Evolutionary conservation across 2,113 vertebrate genomes (phyloP).

Genomic region (Sphyrna mokarran): DNA sequence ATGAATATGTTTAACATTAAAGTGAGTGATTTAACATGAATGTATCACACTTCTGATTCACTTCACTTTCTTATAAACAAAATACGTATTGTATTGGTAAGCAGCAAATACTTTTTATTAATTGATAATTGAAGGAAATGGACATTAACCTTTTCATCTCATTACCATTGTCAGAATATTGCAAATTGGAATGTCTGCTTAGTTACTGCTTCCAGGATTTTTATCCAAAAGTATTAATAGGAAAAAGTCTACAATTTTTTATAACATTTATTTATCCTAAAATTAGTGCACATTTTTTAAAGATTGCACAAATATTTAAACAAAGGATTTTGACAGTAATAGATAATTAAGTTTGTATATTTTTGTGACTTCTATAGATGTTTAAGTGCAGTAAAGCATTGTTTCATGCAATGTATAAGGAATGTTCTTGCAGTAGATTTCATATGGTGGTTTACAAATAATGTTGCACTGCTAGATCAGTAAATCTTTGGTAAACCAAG

Average conservation of each 20-base stretch:
- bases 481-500: background rate
- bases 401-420: background rate
- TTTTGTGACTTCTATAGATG: background rate
- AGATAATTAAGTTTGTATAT: background rate
- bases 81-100: background rate
- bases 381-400: background rate
- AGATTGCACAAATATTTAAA: background rate
- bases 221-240: background rate
- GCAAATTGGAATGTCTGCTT: background rate
- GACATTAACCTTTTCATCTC: background rate
- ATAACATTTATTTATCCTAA: slow-evolving; percentile 4
- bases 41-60: background rate
- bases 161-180: background rate
- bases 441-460: background rate
- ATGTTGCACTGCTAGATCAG: background rate
- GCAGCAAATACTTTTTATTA: background rate
- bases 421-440: slow-evolving; percentile 21
- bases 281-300: background rate
- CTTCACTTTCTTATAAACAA: background rate
- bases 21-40: background rate
- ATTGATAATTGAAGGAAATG: background rate
- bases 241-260: background rate
- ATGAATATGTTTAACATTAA: too few species aligned
- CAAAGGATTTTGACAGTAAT: background rate
- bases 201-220: background rate